Evolutionary conservation across 2,797 vertebrate genomes (phyloP), one percentile per base, ranked within the genome.

Genomic region (Hyperoplus lanceolatus): DNA sequence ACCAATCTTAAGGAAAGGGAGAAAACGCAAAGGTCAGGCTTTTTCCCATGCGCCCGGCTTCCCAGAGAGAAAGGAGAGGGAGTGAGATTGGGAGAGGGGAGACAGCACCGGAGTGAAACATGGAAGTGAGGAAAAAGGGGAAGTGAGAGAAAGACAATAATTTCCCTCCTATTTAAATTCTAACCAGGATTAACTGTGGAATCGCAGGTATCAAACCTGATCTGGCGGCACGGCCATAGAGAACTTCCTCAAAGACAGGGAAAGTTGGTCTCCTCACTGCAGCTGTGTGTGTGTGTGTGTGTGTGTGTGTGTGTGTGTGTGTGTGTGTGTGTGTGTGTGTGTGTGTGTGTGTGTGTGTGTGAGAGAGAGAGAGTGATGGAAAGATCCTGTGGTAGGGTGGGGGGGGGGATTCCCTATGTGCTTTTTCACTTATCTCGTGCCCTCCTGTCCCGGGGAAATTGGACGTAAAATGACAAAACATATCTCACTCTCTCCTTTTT

Each of bases 11-110:
- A 96, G 94, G 94, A 95, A 29, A 90, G 87, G 87, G 84, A 85
- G 89, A 93, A 92, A 94, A 89, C 83, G 89, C 93, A 93, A 94
- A 95, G 95, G 95, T 96, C 95, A 95, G 92, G 88, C 83, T 88
- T 94, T 94, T 94, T 88, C 85, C 43, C 7, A 9, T 81, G 10
- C 45, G 73, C 66, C 81, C 2, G 65, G 5, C 29, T 29, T 18
- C 58, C 75, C 60, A 56, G 70, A 81, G 70, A 79, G 85, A 78
- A 68, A 42, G 68, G 83, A 87, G 64, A 81, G 78, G 59, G 76
- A 81, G 82, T 4, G 48, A 85, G 87, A 90, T 87, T 68, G 85
- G 72, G 70, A 80, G 74, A 70, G 79, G n/a, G 72, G 76, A 82
- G 88, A 74, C 45, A 29, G 58, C 13, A 9, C 54, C 3, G 59